Conservation (phyloP, 2,113 vertebrate genomes). For the Taurulus bubalis region DNA sequence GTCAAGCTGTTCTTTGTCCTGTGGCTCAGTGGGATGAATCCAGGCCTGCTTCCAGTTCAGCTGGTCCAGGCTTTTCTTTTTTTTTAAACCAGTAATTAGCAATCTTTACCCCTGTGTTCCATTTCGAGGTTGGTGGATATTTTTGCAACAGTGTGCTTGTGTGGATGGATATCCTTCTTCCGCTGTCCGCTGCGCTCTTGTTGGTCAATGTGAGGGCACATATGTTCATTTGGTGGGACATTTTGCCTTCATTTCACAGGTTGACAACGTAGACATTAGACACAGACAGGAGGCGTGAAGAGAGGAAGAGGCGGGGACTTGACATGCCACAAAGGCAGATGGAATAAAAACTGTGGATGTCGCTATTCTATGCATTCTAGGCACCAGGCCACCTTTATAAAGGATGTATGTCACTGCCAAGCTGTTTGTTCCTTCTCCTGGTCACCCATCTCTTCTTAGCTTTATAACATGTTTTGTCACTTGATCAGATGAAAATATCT, state of each 20-base stretch:
- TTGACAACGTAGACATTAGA: background rate
- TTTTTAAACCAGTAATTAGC: background rate
- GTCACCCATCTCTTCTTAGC: background rate
- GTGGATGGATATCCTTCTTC: background rate
- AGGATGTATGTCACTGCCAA: constrained; percentile 18
- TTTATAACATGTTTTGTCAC: constrained; percentile 26
- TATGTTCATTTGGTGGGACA: background rate
- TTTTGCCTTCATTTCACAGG: background rate
- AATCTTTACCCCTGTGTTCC: background rate
- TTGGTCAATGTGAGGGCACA: background rate
- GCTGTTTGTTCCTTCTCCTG: constrained; percentile 31
- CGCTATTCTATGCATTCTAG: no score
- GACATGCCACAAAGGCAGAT: background rate
- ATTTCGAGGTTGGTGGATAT: background rate
- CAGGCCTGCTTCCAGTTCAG: background rate
- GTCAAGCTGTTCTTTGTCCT: constrained; percentile 27
- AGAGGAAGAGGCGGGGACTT: background rate
- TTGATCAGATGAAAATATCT: constrained; percentile 18
- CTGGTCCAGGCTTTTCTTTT: background rate
- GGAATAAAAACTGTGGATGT: background rate
- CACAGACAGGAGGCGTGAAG: background rate
- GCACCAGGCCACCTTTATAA: constrained; percentile 8
- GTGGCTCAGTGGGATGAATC: constrained; percentile 18
- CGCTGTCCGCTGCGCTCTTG: background rate
- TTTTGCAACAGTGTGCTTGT: background rate